Evolutionary conservation across 2,888 invertebrate genomes (phyloP).

Genomic region (Cordilura impudica): DNA sequence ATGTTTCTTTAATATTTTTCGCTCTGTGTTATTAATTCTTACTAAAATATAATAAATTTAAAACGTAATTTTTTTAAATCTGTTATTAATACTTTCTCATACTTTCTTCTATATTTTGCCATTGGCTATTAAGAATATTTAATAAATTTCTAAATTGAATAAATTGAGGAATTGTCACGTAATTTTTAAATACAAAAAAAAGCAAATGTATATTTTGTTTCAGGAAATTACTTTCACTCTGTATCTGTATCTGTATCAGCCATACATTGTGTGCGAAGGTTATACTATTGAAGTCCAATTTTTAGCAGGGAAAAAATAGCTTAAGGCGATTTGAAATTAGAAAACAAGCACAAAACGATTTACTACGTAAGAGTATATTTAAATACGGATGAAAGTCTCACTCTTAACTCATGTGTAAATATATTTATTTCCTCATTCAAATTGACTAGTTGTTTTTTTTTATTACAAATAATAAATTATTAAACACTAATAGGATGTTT

Average conservation of each 20-base stretch:
- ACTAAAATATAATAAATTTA: no score
- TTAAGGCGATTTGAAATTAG: conserved; percentile 44
- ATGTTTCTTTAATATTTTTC: no score
- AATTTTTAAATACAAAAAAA: background rate
- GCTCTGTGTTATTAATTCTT: no score
- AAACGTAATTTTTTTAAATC: no score
- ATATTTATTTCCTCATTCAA: conserved; percentile 55
- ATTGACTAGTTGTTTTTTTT: no score
- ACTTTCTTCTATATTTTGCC: background rate
- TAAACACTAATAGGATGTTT: background rate
- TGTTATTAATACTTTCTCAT: no score
- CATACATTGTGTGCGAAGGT: background rate
- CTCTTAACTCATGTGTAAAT: conserved; percentile 49
- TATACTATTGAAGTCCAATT: background rate
- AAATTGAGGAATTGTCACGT: conserved; percentile 49
- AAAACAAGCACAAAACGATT: conserved; percentile 1
- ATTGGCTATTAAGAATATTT: conserved; percentile 18
- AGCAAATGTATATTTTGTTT: conserved; percentile 22
- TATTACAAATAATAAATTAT: background rate
- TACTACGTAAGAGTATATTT: background rate
- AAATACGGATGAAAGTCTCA: conserved; percentile 12
- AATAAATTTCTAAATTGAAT: conserved; percentile 20
- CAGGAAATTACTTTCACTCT: conserved; percentile 34
- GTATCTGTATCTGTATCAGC: conserved; percentile 8
- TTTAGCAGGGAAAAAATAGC: conserved; percentile 30